Evolutionary conservation across 2,888 invertebrate genomes (phyloP), one percentile per base, ranked within the genome.

Genomic region (Trichogramma evanescens): DNA sequence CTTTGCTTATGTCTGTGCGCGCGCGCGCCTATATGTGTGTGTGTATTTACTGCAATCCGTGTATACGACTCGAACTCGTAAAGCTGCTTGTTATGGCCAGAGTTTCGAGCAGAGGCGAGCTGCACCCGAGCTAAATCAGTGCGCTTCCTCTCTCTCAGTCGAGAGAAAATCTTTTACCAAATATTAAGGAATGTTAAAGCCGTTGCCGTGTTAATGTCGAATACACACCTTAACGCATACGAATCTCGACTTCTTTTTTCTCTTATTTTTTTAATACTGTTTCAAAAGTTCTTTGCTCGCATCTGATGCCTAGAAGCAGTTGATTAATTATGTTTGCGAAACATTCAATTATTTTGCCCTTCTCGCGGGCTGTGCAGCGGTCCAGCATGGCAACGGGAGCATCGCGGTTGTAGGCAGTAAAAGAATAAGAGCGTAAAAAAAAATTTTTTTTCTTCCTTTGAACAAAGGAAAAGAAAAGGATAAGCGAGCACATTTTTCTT

Each of bases 281-380:
- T 26, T 26, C 26, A 26, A 26, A 26, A 26, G 3, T 26, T 26
- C 26, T 26, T 26, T 26, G 26, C 26, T 26, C 26, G 26, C 26
- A 26, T 26, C 26, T 26, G 26, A 26, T 40, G 13, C 43, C 10
- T 44, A 26, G 8, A 4, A 39, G 42, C 13, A n/a, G 48, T 52
- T 50, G 57, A 26, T 63, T 63, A 63, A 59, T 63, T 59, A 58
- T 58, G 56, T 63, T 59, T 60, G 56, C 46, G 40, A 45, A 53
- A 41, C 40, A 50, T 61, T 56, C 63, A 61, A 63, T 61, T 63
- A 63, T 61, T 63, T 61, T 61, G 51, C 61, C 61, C 39, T 56
- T 54, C 51, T 13, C 54, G 53, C 42, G 55, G 10, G 26, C 10
- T 10, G 6, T 13, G 5, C n/a, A 52, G 8, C 8, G 8, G n/a